Conservation (phyloP, 2,113 vertebrate genomes). For the Syngnathus floridae region DNA sequence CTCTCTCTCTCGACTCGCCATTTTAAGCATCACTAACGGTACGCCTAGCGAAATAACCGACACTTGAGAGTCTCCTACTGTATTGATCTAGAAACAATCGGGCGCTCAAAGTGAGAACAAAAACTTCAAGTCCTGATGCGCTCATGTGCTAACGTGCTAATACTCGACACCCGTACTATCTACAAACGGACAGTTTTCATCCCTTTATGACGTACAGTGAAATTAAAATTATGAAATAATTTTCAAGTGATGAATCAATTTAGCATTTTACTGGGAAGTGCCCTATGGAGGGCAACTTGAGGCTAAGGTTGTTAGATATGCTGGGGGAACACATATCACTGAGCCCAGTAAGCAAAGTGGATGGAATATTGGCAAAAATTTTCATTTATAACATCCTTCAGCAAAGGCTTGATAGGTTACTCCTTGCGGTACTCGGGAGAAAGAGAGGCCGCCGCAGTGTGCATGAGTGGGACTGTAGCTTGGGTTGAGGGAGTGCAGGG, state of each 20-base stretch:
- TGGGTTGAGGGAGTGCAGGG: constrained; percentile 57
- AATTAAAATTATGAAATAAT: constrained; percentile 18
- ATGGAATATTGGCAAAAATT: constrained; percentile 95
- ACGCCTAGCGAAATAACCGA: not conserved
- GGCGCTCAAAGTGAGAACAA: not conserved
- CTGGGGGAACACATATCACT: constrained; percentile 88
- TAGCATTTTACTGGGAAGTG: no score
- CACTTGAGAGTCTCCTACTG: no score
- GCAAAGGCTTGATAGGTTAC: constrained; percentile 99
- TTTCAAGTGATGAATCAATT: no score
- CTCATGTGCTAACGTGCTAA: not conserved
- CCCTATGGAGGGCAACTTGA: no score
- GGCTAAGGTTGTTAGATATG: constrained; percentile 23
- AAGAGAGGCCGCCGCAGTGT: constrained; percentile 68
- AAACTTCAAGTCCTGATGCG: not conserved
- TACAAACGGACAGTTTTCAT: constrained; percentile 8
- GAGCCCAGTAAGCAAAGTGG: constrained; percentile 88
- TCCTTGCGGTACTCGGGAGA: constrained; percentile 94
- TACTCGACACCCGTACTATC: constrained; percentile 6
- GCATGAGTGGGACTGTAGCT: constrained; percentile 64
- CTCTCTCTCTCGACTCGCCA: not conserved
- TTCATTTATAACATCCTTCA: constrained; percentile 99
- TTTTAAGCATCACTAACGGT: not conserved
- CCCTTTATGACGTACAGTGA: constrained; percentile 14
- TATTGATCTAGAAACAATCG: not conserved